Evolutionary conservation across 2,888 invertebrate genomes (phyloP), one percentile per base, ranked within the genome.

Genomic region (Mesorhabditis sp.): DNA sequence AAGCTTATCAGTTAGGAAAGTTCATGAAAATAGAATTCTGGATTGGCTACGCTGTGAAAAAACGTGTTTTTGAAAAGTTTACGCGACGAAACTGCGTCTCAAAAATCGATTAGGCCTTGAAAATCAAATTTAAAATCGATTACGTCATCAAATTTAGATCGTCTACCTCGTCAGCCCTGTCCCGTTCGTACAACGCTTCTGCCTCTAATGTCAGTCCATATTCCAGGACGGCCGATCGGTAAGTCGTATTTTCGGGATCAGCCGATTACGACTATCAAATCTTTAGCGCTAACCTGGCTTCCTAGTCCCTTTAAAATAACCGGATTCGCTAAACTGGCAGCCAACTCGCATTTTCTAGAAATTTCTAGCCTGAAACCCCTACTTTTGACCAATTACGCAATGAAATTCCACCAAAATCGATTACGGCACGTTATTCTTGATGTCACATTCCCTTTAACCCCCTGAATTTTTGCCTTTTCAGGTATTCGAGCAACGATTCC

Each of bases 401-500:
- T 28, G 28, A 28, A 28, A 28, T 28, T 28, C 28, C 28, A 1
- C 28, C 28, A 28, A 28, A 28, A 28, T 50, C n/a, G 7, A n/a
- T 50, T 10, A 50, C 7, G n/a, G 6, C 13, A 13, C 10, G 7
- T 10, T 13, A 50, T 2, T 50, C 58, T 2, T 2, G 7, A 50
- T 50, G 10, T 50, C 58, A 50, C 58, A 2, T 1, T 50, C 7
- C n/a, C n/a, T 50, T 50, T 50, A n/a, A 13, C n/a, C 7, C 7
- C 1, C 58, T 50, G 13, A 50, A 50, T 13, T n/a, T 13, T 13
- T 13, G n/a, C 58, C 58, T 50, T 50, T 50, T n/a, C n/a, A 50
- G 58, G n/a, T 50, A 50, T 50, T 50, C 58, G n/a, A 50, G 58
- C 58, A 50, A 50, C 58, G 58, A 50, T n/a, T 50, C 58, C n/a